Percentiles rank a stretch among this genome's conserved stretches.
phyloP scores from a whole-genome alignment of 2,113 vertebrate genomes.

The Oxyruncus cristatus region DNA sequence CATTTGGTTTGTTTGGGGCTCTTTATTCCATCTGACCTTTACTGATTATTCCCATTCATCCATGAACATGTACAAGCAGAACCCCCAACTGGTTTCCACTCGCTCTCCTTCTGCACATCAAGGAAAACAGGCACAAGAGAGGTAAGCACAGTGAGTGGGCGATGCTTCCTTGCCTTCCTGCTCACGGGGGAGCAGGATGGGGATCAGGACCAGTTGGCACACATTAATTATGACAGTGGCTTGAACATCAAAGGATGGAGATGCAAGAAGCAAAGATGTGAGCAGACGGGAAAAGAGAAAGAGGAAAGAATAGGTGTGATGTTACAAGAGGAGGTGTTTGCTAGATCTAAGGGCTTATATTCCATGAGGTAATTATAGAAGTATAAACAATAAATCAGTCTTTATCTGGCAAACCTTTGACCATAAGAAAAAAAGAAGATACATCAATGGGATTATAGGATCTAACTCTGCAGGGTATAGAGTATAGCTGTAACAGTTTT shows the following conservation, averaged over 20 bases:
- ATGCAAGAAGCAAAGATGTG: neutral
- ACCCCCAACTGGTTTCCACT: neutral
- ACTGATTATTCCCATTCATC: neutral
- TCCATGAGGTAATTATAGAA: constrained; percentile 45
- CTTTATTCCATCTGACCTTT: neutral
- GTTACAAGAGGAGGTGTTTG: constrained; percentile 50
- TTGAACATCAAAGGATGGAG: constrained; percentile 37
- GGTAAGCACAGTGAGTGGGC: accelerated
- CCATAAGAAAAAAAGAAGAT: constrained; percentile 10
- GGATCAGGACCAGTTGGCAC: neutral
- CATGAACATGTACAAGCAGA: neutral
- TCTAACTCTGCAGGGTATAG: neutral
- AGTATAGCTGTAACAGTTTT: neutral
- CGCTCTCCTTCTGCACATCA: neutral
- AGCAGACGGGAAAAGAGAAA: neutral
- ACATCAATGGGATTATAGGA: constrained; percentile 33
- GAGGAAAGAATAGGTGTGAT: constrained; percentile 52
- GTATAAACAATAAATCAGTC: constrained; percentile 46
- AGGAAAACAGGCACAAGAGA: neutral
- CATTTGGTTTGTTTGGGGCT: neutral
- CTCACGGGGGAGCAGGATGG: neutral
- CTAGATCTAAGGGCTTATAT: constrained; percentile 47
- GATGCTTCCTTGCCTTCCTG: neutral
- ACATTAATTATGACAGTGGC: neutral
- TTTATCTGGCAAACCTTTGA: constrained; percentile 48